These are phyloP conservation scores for Lindbergichthys nudifrons DNA, from an alignment of 2,797 vertebrate genomes.

Conservation along the genomic window DNA sequence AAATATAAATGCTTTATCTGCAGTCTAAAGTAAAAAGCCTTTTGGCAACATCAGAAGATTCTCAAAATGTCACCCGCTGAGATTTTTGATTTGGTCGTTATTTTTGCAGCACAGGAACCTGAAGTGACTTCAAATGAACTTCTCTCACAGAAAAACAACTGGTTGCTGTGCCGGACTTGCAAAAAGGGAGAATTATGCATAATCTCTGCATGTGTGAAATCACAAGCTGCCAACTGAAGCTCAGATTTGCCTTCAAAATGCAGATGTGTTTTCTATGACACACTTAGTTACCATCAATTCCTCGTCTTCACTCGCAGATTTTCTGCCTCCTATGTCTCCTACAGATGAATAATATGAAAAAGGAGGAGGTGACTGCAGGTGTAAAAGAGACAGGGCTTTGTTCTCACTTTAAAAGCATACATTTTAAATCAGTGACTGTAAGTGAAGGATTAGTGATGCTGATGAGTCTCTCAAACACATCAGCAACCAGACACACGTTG, in stretches of 20 bases:
- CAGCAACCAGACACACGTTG: slow-evolving; percentile 22
- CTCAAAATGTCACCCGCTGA: slow-evolving; percentile 35
- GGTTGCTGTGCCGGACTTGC: slow-evolving; percentile 19
- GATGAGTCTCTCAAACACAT: slow-evolving; percentile 42
- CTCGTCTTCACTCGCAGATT: slow-evolving; percentile 34
- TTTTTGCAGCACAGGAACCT: slow-evolving; percentile 37
- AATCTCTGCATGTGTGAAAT: slow-evolving; percentile 20
- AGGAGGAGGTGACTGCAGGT: slow-evolving; percentile 46
- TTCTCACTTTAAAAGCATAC: slow-evolving; percentile 43
- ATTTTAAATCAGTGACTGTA: slow-evolving; percentile 32
- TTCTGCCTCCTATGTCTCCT: slow-evolving; percentile 40
- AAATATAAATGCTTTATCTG: slow-evolving; percentile 49
- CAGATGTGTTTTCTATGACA: slow-evolving; percentile 36
- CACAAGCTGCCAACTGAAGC: slow-evolving; percentile 35
- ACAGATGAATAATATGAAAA: slow-evolving; percentile 40
- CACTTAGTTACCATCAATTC: slow-evolving; percentile 26
- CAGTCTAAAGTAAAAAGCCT: slow-evolving; percentile 19
- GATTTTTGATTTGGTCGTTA: slow-evolving; percentile 46
- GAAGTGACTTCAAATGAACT: slow-evolving; percentile 39
- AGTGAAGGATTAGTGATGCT: slow-evolving; percentile 29
- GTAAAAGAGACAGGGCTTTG: slow-evolving; percentile 45
- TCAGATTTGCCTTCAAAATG: slow-evolving; percentile 41
- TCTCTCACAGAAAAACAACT: slow-evolving; percentile 18
- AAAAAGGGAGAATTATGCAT: slow-evolving; percentile 31
- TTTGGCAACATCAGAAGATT: slow-evolving; percentile 33